Evolutionary conservation across 1,140 invertebrate species (phyloP).

Genomic region (Popillia japonica): DNA sequence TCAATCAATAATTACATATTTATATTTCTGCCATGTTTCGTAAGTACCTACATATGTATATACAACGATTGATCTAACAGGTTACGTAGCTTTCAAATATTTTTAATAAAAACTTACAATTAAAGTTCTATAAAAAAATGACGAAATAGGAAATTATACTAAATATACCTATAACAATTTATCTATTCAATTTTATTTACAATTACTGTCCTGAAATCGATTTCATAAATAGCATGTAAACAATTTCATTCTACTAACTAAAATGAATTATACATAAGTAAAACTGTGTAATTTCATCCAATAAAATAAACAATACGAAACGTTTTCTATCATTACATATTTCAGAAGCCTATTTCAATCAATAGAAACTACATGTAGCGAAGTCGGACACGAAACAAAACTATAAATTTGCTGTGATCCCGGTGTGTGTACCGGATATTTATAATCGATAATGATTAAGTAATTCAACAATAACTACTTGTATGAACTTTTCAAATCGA

Average conservation of each 20-base stretch:
- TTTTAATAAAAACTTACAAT: no score
- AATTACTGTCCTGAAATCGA: neutral
- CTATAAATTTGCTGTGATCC: slow-evolving; percentile 6
- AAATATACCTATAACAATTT: neutral
- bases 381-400: neutral
- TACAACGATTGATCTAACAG: no score
- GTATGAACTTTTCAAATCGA: slow-evolving; percentile 5
- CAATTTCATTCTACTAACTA: neutral
- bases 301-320: slow-evolving; percentile 19
- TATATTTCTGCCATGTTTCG: no score
- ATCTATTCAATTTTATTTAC: slow-evolving; percentile 8
- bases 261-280: neutral
- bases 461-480: slow-evolving; percentile 26
- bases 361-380: slow-evolving; percentile 15
- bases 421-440: neutral
- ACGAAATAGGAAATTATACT: neutral
- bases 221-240: neutral
- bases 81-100: no score
- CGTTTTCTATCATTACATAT: slow-evolving; percentile 13
- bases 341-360: slow-evolving; percentile 20
- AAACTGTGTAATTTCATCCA: neutral
- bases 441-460: slow-evolving; percentile 20
- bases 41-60: no score
- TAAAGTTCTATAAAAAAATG: neutral
- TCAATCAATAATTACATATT: no score